Percentiles rank a stretch among this genome's conserved stretches.
Conservation (phyloP, 1,140 invertebrate genomes). For the Brachionus manjavacas region DNA sequence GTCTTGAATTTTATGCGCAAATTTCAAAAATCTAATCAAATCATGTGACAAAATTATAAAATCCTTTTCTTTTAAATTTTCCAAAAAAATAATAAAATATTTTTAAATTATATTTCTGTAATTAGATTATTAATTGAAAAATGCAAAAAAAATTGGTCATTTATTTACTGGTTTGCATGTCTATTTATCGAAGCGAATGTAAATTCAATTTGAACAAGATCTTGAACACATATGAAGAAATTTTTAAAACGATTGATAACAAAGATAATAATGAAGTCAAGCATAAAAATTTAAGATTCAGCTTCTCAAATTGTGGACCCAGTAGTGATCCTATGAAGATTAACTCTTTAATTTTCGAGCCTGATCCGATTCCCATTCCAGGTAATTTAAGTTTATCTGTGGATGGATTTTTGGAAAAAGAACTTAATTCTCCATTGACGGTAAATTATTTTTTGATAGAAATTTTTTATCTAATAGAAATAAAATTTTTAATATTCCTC, state of each 20-base stretch:
- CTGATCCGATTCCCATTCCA: conserved; percentile 21
- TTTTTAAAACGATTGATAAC: not conserved
- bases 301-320: conserved; percentile 13
- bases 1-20: not conserved
- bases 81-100: not conserved
- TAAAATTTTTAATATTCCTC: not conserved
- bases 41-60: conserved; percentile 5
- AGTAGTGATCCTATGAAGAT: not conserved
- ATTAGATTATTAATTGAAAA: not conserved
- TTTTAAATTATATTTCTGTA: not conserved
- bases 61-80: not conserved
- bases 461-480: not conserved
- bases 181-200: not conserved
- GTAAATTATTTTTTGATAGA: not conserved
- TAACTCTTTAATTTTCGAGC: not conserved
- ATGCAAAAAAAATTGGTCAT: not conserved
- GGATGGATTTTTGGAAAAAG: not conserved
- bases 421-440: not conserved
- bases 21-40: not conserved
- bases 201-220: conserved; percentile 21
- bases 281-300: not conserved
- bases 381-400: not conserved
- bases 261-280: not conserved
- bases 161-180: not conserved
- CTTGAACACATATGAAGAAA: not conserved